Evolutionary conservation across 1,140 invertebrate species (phyloP).

Genomic region (Drosophila guanche): DNA sequence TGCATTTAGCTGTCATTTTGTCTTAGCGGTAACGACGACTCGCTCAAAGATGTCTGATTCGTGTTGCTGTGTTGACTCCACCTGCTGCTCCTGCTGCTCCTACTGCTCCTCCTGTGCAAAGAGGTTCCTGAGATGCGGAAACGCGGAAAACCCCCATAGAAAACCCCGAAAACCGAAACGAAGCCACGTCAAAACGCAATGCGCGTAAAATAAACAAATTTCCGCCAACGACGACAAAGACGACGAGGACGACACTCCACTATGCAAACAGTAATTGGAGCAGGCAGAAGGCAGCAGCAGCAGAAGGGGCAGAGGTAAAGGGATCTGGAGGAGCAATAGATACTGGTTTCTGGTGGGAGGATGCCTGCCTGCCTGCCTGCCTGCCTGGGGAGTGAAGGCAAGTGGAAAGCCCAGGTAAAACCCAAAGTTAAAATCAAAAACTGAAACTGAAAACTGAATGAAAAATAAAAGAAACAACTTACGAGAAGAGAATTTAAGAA

Average conservation of each 20-base stretch:
- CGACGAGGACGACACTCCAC: slow-evolving; percentile 60
- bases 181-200: slow-evolving; percentile 61
- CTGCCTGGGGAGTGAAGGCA: slow-evolving; percentile 1
- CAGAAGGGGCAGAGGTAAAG: background rate
- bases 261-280: slow-evolving; percentile 80
- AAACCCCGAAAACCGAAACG: slow-evolving; percentile 33
- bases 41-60: slow-evolving; percentile 36
- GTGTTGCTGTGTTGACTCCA: background rate
- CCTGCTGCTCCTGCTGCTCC: slow-evolving; percentile 16
- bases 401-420: slow-evolving; percentile 58
- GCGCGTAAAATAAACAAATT: slow-evolving; percentile 81
- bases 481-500: background rate
- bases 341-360: background rate
- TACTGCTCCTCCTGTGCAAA: slow-evolving; percentile 37
- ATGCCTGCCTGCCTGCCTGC: no score
- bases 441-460: slow-evolving; percentile 55
- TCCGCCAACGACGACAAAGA: slow-evolving; percentile 51
- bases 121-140: slow-evolving; percentile 24
- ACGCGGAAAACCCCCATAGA: slow-evolving; percentile 6
- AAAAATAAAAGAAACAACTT: slow-evolving; percentile 41
- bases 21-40: slow-evolving; percentile 45
- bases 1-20: slow-evolving; percentile 78
- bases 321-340: no score
- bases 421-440: slow-evolving; percentile 64
- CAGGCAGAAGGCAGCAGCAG: slow-evolving; percentile 24